Evolutionary conservation across 2,113 vertebrate species (phyloP).

Genomic region (Dolichotis patagonum): DNA sequence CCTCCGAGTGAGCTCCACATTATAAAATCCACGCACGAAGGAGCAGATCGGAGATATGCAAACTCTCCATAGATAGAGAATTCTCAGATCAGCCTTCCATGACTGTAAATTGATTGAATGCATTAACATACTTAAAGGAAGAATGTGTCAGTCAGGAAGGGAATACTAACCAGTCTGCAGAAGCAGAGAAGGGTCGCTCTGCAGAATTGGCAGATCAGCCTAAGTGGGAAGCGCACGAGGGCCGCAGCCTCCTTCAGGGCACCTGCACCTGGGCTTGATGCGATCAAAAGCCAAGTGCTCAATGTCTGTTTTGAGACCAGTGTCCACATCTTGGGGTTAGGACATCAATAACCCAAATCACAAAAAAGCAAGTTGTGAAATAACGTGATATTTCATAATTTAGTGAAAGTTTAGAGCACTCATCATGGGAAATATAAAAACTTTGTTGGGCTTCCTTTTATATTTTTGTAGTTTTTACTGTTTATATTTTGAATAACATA

Average conservation of each 20-base stretch:
- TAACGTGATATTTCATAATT: slow-evolving; percentile 5
- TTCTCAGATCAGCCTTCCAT: slow-evolving; percentile 38
- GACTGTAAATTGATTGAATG: slow-evolving; percentile 27
- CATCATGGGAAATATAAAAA: neutral
- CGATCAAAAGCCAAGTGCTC: neutral
- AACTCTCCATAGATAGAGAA: slow-evolving; percentile 26
- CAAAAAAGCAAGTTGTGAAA: slow-evolving; percentile 15
- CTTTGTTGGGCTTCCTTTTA: slow-evolving; percentile 6
- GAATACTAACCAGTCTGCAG: neutral
- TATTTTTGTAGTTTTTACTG: neutral
- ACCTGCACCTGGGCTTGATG: neutral
- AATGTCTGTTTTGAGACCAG: neutral
- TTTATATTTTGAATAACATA: slow-evolving; percentile 46
- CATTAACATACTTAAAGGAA: slow-evolving; percentile 56
- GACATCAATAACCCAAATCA: neutral
- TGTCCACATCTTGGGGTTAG: neutral
- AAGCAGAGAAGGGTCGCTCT: neutral
- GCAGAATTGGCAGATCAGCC: neutral
- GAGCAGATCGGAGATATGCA: slow-evolving; percentile 40
- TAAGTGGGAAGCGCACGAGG: neutral
- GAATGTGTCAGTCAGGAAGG: slow-evolving; percentile 12
- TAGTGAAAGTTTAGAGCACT: slow-evolving; percentile 20
- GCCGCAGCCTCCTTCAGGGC: neutral
- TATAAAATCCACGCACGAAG: neutral
- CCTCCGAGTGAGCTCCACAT: slow-evolving; percentile 2